Evolutionary conservation across 2,797 vertebrate genomes (phyloP), one percentile per base, ranked within the genome.

Genomic region (Microhierax caerulescens): DNA sequence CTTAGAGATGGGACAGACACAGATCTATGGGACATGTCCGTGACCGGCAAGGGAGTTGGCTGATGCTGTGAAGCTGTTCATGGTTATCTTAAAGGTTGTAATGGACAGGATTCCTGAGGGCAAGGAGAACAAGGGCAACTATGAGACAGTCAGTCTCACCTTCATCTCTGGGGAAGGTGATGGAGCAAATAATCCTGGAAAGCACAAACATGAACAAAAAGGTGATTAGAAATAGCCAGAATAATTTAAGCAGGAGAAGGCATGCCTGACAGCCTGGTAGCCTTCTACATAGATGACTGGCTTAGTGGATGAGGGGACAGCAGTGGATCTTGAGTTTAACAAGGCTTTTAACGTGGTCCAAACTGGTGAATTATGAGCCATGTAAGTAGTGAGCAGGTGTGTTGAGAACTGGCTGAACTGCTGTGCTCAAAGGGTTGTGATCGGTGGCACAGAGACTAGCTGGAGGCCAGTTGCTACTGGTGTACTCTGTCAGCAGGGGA

Each of bases 1-100:
- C 11, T 36, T 75, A 12, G 54, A 69, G 37, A 18, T 74, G 41
- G 18, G 27, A 20, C 1, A 6, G n/a, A 28, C 2, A 21, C 5
- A 23, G 9, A 51, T 59, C 18, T n/a, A 21, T 51, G 53, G 53
- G 53, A 61, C 17, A 14, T 4, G 27, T 1, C 27, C 0, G 1
- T 50, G 22, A 48, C 32, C 74, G n/a, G 8, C 9, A 13, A 85
- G 72, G 34, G 54, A 78, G 13, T 17, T 57, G 19, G 7, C 45
- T 90, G 24, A n/a, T 82, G 36, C 7, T 45, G 51, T 57, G 63
- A 60, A 37, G 11, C 25, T 70, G 15, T 72, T 88, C 11, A 45
- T 50, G 18, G 19, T 61, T 39, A 15, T 18, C 54, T 56, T 22
- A 21, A 56, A 76, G 7, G 21, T 48, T 43, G n/a, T 41, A 63